Evolutionary conservation across 2,113 vertebrate genomes (phyloP), one percentile per base, ranked within the genome.

Genomic region (Panurus biarmicus): DNA sequence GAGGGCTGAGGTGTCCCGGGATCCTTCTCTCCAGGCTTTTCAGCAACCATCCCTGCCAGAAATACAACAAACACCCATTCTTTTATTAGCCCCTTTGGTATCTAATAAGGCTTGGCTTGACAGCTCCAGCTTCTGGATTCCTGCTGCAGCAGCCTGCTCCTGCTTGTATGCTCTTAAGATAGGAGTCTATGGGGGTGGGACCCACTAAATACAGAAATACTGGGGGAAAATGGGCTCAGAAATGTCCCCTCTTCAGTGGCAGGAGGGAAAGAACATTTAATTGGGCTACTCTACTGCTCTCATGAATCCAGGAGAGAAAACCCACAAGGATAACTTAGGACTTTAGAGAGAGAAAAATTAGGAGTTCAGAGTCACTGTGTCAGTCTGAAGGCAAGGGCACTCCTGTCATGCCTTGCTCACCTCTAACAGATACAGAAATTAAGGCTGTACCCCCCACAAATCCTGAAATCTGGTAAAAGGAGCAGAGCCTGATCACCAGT

Each of bases 71-170:
- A 93, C 94, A 92, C 84, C 81, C 64, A 56, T 91, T 91, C 95
- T 94, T 96, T 97, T 95, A 87, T 89, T 95, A 95, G 91, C 57
- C 91, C 44, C 62, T 28, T 91, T 62, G 56, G 87, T 95, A 87
- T 93, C 89, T 91, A 89, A 22, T 65, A 33, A 79, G 93, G 51
- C 67, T 85, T 0, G 0, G 23, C 53, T 82, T 95, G 93, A 92
- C 89, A 95, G 74, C 81, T 85, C 33, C 67, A 73, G 77, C 70
- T 92, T 89, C 91, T 95, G 95, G 84, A 58, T 87, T 94, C 45
- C 74, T 89, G 91, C 70, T 42, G 54, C 75, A 83, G 90, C 82
- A 78, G 93, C 84, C 89, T 76, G 60, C 61, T 87, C 47, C 82
- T 82, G 53, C 81, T 84, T 89, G 76, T 61, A 38, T 5, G 20